Conservation (phyloP, 2,888 invertebrate species). For the Tanaodytes sp. region DNA sequence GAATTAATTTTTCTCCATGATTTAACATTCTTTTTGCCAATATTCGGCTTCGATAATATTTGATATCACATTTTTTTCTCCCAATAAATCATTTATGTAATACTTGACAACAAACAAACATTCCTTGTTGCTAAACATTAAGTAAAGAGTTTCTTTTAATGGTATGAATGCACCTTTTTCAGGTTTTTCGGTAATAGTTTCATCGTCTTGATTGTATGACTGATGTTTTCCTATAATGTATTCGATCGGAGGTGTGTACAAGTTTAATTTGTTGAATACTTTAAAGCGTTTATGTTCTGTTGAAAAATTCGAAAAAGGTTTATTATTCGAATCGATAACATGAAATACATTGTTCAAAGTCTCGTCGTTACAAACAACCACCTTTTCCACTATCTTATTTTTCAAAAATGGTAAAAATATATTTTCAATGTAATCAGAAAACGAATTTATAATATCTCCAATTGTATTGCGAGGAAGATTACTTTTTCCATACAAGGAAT, state of each 20-base stretch:
- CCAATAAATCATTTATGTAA: conserved; percentile 13
- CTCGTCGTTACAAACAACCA: conserved; percentile 5
- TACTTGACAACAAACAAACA: conserved; percentile 14
- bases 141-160: conserved; percentile 12
- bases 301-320: conserved; percentile 11
- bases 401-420: conserved; percentile 16
- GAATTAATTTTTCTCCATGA: conserved; percentile 13
- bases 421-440: conserved; percentile 15
- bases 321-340: conserved; percentile 11
- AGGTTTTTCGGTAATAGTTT: background rate
- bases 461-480: conserved; percentile 11
- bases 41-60: conserved; percentile 24
- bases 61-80: conserved; percentile 7
- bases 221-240: conserved; percentile 14
- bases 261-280: conserved; percentile 17
- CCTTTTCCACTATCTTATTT: conserved; percentile 14
- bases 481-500: conserved; percentile 15
- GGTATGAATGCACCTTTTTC: conserved; percentile 10
- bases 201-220: background rate
- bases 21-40: conserved; percentile 6
- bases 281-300: conserved; percentile 14
- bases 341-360: conserved; percentile 10
- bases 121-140: conserved; percentile 11
- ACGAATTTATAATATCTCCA: conserved; percentile 5
- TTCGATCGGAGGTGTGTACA: conserved; percentile 11